Evolutionary conservation across 2,797 vertebrate species (phyloP), one percentile per base, ranked within the genome.

Genomic region (Leucoraja ocellata): DNA sequence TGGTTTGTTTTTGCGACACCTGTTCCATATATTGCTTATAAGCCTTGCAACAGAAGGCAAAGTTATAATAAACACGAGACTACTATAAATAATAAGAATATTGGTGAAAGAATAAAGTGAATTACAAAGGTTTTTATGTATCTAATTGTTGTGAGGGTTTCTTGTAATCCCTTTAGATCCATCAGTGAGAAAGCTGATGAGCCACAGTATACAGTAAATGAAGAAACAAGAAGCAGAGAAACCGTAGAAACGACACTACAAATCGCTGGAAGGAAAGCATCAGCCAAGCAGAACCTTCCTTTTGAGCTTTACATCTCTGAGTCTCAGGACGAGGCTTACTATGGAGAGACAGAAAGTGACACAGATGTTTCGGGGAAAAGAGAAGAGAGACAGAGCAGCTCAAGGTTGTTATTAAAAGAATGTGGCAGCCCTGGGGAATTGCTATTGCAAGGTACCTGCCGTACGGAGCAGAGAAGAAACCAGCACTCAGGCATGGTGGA

Each of bases 161-260:
- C 93, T 93, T 81, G 36, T 39, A 88, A 93, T 73, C 93, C n/a
- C 93, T 94, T 94, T 95, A 97, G 97, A 94, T 94, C 96, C 77
- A 95, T 95, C 90, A 94, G 18, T 80, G 96, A 94, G 93, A 93
- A 94, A 94, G 95, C 93, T 74, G 96, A 96, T 93, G 94, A 96
- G 95, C 95, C 95, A 76, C 96, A 97, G 94, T 96, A 96, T 5
- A 94, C 93, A 93, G 95, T 93, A 93, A 95, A 94, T 0, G 94
- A 95, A 92, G 95, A 95, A 79, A 94, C 94, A 94, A 94, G 94
- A 39, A 95, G 94, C 3, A 94, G 95, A 71, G 95, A 96, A 79
- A 95, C 93, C 0, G 94, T 95, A 93, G 96, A 97, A 95, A 98
- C 97, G 93, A 97, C 97, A 39, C 96, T 98, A 93, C 96, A 97